phyloP scores from a whole-genome alignment of 1,140 invertebrate genomes.

The Micrasema minimum region DNA sequence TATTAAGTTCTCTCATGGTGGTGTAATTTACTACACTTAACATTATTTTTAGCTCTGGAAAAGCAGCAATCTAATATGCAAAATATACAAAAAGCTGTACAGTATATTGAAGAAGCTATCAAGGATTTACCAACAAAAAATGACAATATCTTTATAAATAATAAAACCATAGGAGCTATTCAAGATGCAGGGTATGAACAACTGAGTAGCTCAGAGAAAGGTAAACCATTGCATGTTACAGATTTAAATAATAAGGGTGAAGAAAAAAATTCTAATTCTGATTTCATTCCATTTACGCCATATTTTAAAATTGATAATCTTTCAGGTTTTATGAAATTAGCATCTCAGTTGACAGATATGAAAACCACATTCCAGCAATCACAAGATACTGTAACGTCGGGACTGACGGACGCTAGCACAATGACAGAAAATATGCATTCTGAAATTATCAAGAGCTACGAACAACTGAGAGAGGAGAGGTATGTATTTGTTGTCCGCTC shows the following conservation, averaged over 20 bases:
- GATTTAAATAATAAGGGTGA: too few species aligned
- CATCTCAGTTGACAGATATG: constrained; percentile 59
- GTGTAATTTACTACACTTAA: not conserved
- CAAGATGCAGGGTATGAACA: constrained; percentile 54
- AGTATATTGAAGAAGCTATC: constrained; percentile 62
- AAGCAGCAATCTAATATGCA: constrained; percentile 62
- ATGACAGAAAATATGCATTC: constrained; percentile 67
- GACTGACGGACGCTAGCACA: constrained; percentile 66
- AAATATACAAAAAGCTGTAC: constrained; percentile 60
- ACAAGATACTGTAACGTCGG: constrained; percentile 66
- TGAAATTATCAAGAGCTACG: constrained; percentile 69
- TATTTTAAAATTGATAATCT: too few species aligned
- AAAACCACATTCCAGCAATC: constrained; percentile 58
- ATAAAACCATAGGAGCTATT: constrained; percentile 59
- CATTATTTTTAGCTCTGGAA: constrained; percentile 56
- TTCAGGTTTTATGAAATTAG: constrained; percentile 57
- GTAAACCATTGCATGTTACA: constrained; percentile 53
- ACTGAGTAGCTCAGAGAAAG: constrained; percentile 56
- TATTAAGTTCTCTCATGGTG: constrained; percentile 8
- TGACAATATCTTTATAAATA: constrained; percentile 57
- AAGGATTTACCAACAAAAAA: constrained; percentile 59
- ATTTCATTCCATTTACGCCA: too few species aligned
- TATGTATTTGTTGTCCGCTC: too few species aligned
- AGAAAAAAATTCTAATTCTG: too few species aligned
- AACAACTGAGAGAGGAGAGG: constrained; percentile 66